Evolutionary conservation across 1,140 invertebrate species (phyloP).

Genomic region (Camponotus floridanus): DNA sequence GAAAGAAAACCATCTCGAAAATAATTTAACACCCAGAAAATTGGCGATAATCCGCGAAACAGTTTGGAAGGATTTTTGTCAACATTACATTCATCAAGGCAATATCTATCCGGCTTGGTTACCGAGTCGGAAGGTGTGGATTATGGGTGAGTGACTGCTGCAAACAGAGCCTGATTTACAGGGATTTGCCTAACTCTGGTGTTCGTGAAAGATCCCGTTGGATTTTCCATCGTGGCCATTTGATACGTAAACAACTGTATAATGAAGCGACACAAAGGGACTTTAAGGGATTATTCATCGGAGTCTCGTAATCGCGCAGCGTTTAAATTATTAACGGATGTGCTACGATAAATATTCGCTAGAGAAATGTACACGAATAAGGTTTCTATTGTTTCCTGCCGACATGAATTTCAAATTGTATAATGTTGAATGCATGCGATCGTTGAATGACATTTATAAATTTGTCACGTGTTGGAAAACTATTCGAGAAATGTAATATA

Average conservation of each 20-base stretch:
- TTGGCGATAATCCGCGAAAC: background rate
- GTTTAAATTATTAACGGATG: background rate
- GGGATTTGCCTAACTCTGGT: conserved; percentile 45
- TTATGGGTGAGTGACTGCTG: conserved; percentile 62
- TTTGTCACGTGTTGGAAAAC: background rate
- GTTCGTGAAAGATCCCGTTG: background rate
- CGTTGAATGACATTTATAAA: background rate
- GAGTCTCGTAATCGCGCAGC: background rate
- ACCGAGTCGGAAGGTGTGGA: conserved; percentile 28
- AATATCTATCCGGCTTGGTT: conserved; percentile 33
- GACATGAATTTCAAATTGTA: background rate
- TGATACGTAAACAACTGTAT: conserved; percentile 54
- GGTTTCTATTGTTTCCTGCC: background rate
- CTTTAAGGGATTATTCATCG: background rate
- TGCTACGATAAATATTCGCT: background rate
- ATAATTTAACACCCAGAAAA: conserved; percentile 4
- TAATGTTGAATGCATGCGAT: background rate
- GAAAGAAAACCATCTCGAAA: too few relatives aligned
- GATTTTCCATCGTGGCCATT: conserved; percentile 36
- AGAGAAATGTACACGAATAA: background rate
- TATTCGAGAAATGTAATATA: conserved; percentile 27
- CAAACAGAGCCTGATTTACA: conserved; percentile 71
- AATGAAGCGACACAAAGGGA: conserved; percentile 8
- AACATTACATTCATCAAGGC: conserved; percentile 66
- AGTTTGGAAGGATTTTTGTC: conserved; percentile 36